Conservation (phyloP, 2,113 vertebrate genomes). For the Triplophysa siluroides region DNA sequence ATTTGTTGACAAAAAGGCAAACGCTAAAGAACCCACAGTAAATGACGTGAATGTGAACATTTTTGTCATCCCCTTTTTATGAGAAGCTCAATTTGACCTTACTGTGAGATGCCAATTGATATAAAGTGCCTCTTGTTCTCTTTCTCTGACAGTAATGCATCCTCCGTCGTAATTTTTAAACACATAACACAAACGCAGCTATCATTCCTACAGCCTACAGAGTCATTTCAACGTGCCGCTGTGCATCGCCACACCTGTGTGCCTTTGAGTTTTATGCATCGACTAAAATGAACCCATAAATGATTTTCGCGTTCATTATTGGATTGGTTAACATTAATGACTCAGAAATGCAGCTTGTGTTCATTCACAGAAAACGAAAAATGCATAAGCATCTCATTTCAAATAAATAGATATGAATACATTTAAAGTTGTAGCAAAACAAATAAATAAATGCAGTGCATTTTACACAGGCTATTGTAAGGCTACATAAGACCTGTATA, state of each 20-base stretch:
- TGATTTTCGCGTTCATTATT: neutral
- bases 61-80: constrained; percentile 23
- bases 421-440: too few species aligned
- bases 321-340: neutral
- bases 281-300: neutral
- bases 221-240: neutral
- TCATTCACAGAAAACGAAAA: neutral
- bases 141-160: neutral
- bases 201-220: neutral
- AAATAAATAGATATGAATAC: neutral
- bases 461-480: too few species aligned
- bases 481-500: too few species aligned
- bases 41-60: constrained; percentile 1
- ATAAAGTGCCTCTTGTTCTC: constrained; percentile 14
- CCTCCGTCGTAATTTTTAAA: constrained; percentile 20
- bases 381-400: neutral
- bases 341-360: neutral
- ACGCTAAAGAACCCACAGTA: constrained; percentile 5
- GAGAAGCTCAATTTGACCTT: constrained; percentile 16
- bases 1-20: constrained; percentile 14
- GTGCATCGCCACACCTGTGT: neutral
- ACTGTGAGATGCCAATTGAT: constrained; percentile 15
- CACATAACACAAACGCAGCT: constrained; percentile 15
- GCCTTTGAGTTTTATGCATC: neutral
- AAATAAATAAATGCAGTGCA: too few species aligned